Evolutionary conservation across 2,113 vertebrate genomes (phyloP), one percentile per base, ranked within the genome.

Genomic region (Leptobrachium leishanense): DNA sequence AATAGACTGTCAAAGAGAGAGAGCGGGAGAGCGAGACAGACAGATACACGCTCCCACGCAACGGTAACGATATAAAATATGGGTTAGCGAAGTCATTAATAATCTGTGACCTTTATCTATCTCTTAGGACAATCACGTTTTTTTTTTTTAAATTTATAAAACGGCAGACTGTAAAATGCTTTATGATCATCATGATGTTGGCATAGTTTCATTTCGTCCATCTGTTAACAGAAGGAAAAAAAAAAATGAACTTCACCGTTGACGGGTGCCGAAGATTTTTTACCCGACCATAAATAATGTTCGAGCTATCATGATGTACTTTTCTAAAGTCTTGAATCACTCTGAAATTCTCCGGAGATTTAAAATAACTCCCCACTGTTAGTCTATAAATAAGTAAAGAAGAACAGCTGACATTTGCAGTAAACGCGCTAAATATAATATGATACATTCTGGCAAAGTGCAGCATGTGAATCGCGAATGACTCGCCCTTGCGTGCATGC

Each of bases 331-430:
- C 67, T 46, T 70, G 76, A 77, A 77, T 70, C 76, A 77, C 68
- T 77, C 54, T 6, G 68, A 71, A 42, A 50, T 64, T 70, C 76
- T 77, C 76, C 12, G 6, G 76, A 77, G 76, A 77, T 70, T 53
- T 63, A 55, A 77, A 39, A 70, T 42, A 40, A 77, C 54, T 77
- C 76, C 76, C 66, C 15, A 63, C 76, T 70, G 76, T 70, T 71
- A 77, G 67, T 70, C 68, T 77, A 70, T 77, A 77, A 77, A 77
- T 77, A 77, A 76, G 46, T 50, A 50, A 76, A 59, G 43, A 77
- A 43, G 68, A 70, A 77, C 76, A 77, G 76, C 76, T 77, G 76
- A 77, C 76, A 70, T 77, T 70, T 70, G 76, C 68, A 77, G 68
- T 70, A 70, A 63, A 70, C 11, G 55, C 9, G 59, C 76, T 70